These are phyloP conservation scores for Charina bottae DNA, from an alignment of 2,113 vertebrate genomes.

Conservation along the genomic window DNA sequence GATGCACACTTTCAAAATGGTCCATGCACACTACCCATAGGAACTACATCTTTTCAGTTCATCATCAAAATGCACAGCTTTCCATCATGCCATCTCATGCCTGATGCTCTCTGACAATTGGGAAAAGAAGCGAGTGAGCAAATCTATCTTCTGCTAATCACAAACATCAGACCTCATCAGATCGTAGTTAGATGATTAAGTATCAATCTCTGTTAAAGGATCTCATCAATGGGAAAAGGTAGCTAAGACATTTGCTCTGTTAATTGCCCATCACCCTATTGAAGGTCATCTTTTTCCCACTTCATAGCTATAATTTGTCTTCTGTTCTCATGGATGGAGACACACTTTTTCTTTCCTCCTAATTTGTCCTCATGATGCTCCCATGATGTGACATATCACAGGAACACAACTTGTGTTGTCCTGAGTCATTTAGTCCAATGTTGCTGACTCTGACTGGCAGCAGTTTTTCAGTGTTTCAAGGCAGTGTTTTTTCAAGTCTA, in stretches of 20 bases:
- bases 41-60: background rate
- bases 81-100: no score
- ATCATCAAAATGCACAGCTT: background rate
- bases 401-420: background rate
- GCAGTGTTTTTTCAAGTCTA: background rate
- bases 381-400: background rate
- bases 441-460: background rate
- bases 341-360: background rate
- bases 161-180: background rate
- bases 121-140: background rate
- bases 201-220: background rate
- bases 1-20: background rate
- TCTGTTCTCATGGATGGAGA: no score
- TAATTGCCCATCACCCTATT: background rate
- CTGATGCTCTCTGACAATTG: no score
- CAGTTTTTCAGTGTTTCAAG: background rate
- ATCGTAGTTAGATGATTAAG: background rate
- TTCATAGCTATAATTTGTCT: background rate
- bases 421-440: background rate
- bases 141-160: background rate
- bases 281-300: background rate
- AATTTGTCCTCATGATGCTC: background rate
- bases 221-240: background rate
- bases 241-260: background rate
- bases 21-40: background rate